Conservation (phyloP, 2,113 vertebrate genomes). For the Pseudorhombus dupliciocellatus region DNA sequence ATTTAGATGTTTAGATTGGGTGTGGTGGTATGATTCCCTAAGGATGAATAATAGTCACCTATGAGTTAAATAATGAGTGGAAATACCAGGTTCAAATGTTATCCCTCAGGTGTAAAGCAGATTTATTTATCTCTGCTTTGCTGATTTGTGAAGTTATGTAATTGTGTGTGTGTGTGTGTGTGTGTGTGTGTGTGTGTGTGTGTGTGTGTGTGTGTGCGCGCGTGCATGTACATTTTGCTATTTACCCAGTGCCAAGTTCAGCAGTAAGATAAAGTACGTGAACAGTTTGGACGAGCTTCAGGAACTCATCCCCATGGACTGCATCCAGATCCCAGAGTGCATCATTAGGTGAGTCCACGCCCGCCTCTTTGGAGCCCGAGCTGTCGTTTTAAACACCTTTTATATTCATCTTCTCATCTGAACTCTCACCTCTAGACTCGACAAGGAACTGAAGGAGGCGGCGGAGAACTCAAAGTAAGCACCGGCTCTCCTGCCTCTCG, state of each 20-base stretch:
- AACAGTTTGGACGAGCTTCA: slow-evolving; percentile 89
- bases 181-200: neutral
- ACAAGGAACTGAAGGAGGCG: slow-evolving; percentile 93
- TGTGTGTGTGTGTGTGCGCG: neutral
- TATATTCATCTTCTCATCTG: slow-evolving; percentile 50
- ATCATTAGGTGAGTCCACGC: slow-evolving; percentile 89
- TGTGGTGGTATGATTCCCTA: neutral
- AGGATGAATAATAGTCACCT: neutral
- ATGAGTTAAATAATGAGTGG: no score
- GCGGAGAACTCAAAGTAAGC: slow-evolving; percentile 90
- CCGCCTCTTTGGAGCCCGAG: neutral
- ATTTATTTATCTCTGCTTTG: neutral
- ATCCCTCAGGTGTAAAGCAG: neutral
- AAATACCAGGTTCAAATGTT: neutral
- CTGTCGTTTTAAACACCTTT: slow-evolving; percentile 23
- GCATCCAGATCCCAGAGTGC: slow-evolving; percentile 93
- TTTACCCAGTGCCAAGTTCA: slow-evolving; percentile 92
- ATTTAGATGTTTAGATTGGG: no score
- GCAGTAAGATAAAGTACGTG: slow-evolving; percentile 96
- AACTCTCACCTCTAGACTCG: slow-evolving; percentile 84
- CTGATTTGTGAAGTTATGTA: neutral
- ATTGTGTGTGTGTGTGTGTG: neutral
- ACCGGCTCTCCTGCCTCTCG: slow-evolving; percentile 21
- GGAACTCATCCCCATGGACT: slow-evolving; percentile 95
- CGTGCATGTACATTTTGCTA: slow-evolving; percentile 17